Evolutionary conservation across 2,888 invertebrate genomes (phyloP), one percentile per base, ranked within the genome.

Genomic region (Agrotis segetum): DNA sequence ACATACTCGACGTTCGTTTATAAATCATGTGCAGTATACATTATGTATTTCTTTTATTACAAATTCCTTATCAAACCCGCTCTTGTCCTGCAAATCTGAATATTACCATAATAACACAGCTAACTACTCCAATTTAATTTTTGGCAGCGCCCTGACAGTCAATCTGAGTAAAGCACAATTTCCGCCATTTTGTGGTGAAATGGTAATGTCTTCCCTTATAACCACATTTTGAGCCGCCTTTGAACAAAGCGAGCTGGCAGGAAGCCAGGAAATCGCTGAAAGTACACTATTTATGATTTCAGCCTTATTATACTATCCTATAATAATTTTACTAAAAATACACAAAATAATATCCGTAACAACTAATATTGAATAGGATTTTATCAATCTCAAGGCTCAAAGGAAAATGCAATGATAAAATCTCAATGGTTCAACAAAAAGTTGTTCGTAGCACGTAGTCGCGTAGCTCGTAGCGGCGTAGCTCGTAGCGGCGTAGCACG

Each of bases 371-470:
- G 1, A 3, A 46, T 17, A 11, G 5, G 19, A 47, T 52, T 71
- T 44, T 16, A 44, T 59, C n/a, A 47, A 53, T 61, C 19, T 24
- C 19, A 19, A 17, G 13, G 24, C 55, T 56, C 52, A 19, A 73
- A 68, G 16, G 11, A 55, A 67, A 68, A 53, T 58, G 49, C 52
- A 65, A 71, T 70, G 72, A 34, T 19, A 70, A 59, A 62, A 17
- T 56, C 47, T 56, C 40, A 70, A 62, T 59, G 52, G 66, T 69
- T 71, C 64, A 58, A 64, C 67, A 52, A 44, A 63, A 67, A 65
- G 19, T 55, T 64, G 50, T 34, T 69, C 74, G 84, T 81, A 81
- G 77, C 77, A 59, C 71, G 71, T 80, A 71, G 71, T 44, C 2
- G 17, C 64, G 71, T 76, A 63, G 71, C 62, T 21, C 60, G 64